Percentiles rank a stretch among this genome's conserved stretches.
Conservation (phyloP, 1,140 invertebrate species). For the Drosophila elegans region DNA sequence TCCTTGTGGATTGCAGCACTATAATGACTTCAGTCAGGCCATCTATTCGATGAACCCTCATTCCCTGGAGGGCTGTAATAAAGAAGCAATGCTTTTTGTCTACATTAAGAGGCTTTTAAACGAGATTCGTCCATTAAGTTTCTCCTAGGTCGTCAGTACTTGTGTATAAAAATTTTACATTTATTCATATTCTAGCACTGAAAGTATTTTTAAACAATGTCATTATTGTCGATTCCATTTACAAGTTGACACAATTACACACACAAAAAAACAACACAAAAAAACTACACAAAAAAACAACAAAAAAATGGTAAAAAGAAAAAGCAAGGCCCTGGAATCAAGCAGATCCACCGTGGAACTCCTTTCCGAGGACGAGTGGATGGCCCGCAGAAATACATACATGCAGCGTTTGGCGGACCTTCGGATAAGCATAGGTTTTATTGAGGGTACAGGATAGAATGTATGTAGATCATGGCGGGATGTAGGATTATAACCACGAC, state of each 20-base stretch:
- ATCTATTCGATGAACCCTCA: slow-evolving; percentile 59
- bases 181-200: slow-evolving; percentile 8
- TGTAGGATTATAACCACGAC: too few relatives aligned
- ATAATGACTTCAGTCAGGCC: slow-evolving; percentile 63
- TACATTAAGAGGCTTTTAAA: slow-evolving; percentile 50
- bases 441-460: slow-evolving; percentile 21
- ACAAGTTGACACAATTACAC: slow-evolving; percentile 10
- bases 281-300: slow-evolving; percentile 11
- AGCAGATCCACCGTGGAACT: not conserved
- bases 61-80: slow-evolving; percentile 47
- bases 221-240: slow-evolving; percentile 2
- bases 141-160: slow-evolving; percentile 44
- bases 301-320: slow-evolving; percentile 22
- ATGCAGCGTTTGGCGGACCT: slow-evolving; percentile 57
- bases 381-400: slow-evolving; percentile 25
- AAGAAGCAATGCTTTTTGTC: slow-evolving; percentile 46
- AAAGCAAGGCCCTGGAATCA: not conserved
- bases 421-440: slow-evolving; percentile 32
- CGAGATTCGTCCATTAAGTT: slow-evolving; percentile 63
- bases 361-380: slow-evolving; percentile 39
- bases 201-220: slow-evolving; percentile 9
- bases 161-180: slow-evolving; percentile 14
- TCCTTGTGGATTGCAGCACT: slow-evolving; percentile 26
- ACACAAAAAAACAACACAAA: not conserved
- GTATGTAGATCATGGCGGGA: not conserved